Conservation (phyloP, 2,888 invertebrate genomes). For the Formica aserva region DNA sequence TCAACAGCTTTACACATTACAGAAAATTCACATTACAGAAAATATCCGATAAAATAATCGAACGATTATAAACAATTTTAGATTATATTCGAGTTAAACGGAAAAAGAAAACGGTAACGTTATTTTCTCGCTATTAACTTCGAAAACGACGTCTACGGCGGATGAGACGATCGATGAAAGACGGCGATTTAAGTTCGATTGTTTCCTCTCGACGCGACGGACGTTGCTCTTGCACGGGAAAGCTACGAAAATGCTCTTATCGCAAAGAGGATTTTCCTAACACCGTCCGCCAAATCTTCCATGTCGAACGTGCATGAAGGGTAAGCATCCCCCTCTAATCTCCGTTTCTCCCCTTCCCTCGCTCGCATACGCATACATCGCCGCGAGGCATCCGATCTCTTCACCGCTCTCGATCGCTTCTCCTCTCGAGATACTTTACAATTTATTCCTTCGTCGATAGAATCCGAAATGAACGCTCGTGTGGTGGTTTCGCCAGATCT, state of each 20-base stretch:
- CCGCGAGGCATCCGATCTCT: conserved; percentile 20
- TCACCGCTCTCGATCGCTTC: neutral
- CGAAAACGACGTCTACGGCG: neutral
- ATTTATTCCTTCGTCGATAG: conserved; percentile 44
- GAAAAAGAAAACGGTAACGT: neutral
- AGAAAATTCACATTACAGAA: neutral
- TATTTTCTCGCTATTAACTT: neutral
- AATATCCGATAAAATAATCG: neutral
- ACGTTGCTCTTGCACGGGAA: conserved; percentile 37
- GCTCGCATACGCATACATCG: neutral
- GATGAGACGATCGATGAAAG: conserved; percentile 33
- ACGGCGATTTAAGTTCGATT: conserved; percentile 50
- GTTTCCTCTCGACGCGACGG: conserved; percentile 39
- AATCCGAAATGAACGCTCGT: conserved; percentile 33
- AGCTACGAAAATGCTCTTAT: conserved; percentile 70
- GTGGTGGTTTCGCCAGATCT: conserved; percentile 9
- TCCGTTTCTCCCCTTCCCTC: neutral
- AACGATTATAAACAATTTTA: neutral
- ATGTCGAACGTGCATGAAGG: conserved; percentile 47
- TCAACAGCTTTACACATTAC: neutral
- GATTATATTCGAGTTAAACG: neutral
- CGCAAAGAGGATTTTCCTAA: conserved; percentile 70
- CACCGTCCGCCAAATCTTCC: conserved; percentile 64
- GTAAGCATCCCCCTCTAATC: conserved; percentile 49
- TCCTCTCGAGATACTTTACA: conserved; percentile 27